phyloP scores from a whole-genome alignment of 2,113 vertebrate species.

The Pterocles orientalis region DNA sequence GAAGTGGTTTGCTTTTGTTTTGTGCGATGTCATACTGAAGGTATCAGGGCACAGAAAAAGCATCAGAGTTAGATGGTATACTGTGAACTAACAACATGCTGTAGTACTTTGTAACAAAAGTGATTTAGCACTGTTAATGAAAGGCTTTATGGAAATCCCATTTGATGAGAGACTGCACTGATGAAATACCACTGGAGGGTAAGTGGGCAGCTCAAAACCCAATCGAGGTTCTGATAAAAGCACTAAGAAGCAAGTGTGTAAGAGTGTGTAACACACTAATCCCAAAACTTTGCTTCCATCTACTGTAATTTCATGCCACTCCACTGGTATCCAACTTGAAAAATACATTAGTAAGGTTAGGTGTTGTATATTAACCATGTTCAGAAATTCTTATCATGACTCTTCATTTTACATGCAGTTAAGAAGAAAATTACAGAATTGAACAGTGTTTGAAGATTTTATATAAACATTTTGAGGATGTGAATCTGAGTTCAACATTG shows the following conservation, averaged over 20 bases:
- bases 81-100: neutral
- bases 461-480: neutral
- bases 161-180: neutral
- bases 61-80: neutral
- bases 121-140: neutral
- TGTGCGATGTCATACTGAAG: neutral
- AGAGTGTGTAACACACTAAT: rapidly evolving
- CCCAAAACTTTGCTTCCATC: neutral
- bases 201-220: neutral
- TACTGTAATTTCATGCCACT: neutral
- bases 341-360: neutral
- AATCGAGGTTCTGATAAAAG: neutral
- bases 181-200: neutral
- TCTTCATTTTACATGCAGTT: neutral
- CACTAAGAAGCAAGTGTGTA: neutral
- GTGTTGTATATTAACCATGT: neutral
- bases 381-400: rapidly evolving
- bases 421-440: neutral
- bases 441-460: neutral
- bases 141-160: neutral
- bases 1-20: neutral
- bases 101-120: neutral
- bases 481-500: neutral
- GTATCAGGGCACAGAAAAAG: neutral
- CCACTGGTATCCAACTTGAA: neutral